A percentile compares a stretch with the other conserved stretches of the same genome.
These are phyloP conservation scores for Rhyacophila brunnea DNA, from an alignment of 1,140 invertebrate genomes.

Conservation along the genomic window DNA sequence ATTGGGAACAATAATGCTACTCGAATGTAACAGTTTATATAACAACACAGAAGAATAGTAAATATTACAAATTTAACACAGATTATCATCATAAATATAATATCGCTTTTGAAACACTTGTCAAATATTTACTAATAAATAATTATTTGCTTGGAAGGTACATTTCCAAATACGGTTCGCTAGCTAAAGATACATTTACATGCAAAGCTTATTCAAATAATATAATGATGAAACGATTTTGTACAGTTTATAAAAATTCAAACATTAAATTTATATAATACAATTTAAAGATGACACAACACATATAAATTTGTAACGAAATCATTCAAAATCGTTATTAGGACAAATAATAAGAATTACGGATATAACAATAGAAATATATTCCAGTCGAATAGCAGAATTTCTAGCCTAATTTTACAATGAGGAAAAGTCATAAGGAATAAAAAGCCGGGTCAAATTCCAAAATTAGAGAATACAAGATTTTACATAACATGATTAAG, in stretches of 20 bases:
- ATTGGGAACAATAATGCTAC: slow-evolving; percentile 46
- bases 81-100: slow-evolving; percentile 26
- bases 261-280: slow-evolving; percentile 7
- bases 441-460: background rate
- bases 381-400: background rate
- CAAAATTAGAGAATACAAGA: slow-evolving; percentile 3
- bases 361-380: slow-evolving; percentile 6
- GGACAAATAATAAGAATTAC: background rate
- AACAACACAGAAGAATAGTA: slow-evolving; percentile 44
- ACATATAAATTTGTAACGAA: slow-evolving; percentile 11
- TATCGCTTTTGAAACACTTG: slow-evolving; percentile 31
- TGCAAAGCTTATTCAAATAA: slow-evolving; percentile 27
- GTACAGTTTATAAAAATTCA: slow-evolving; percentile 20
- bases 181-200: slow-evolving; percentile 28
- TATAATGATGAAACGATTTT: slow-evolving; percentile 16
- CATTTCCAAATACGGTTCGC: slow-evolving; percentile 12
- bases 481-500: slow-evolving; percentile 36
- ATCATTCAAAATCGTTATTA: background rate
- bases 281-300: slow-evolving; percentile 17
- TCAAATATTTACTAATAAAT: slow-evolving; percentile 34
- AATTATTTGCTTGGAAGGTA: slow-evolving; percentile 30
- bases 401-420: slow-evolving; percentile 3
- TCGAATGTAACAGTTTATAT: slow-evolving; percentile 55
- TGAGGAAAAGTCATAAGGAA: background rate
- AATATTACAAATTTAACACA: slow-evolving; percentile 25